Conservation (phyloP, 2,113 vertebrate genomes). For the Clarias magur region DNA sequence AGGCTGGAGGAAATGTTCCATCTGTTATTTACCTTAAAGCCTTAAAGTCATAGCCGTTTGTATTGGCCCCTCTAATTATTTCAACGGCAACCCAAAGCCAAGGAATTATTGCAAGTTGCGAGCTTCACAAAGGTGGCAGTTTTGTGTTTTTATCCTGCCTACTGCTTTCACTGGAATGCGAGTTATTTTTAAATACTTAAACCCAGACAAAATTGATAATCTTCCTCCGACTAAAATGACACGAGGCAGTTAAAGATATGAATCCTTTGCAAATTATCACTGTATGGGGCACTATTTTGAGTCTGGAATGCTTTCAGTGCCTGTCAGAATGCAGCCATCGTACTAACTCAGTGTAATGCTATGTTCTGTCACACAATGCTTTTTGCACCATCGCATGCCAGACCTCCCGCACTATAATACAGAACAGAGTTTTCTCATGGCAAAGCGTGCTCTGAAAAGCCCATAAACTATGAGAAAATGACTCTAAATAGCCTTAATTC, state of each 20-base stretch:
- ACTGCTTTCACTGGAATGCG: background rate
- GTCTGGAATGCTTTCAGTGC: slow-evolving; percentile 24
- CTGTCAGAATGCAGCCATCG: slow-evolving; percentile 41
- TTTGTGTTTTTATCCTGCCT: background rate
- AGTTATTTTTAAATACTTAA: background rate
- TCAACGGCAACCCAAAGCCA: background rate
- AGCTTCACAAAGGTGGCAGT: background rate
- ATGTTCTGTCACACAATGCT: slow-evolving; percentile 74
- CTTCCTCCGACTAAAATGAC: background rate
- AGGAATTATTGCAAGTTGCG: background rate
- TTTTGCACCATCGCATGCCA: slow-evolving; percentile 68
- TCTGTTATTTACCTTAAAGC: background rate
- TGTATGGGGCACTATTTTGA: slow-evolving; percentile 3
- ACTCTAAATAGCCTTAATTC: slow-evolving; percentile 99
- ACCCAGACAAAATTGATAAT: slow-evolving; percentile 4
- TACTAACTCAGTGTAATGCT: slow-evolving; percentile 64
- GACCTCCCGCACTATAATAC: slow-evolving; percentile 76
- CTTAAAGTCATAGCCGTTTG: background rate
- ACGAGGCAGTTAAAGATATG: slow-evolving; percentile 6
- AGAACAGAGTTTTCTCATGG: slow-evolving; percentile 56
- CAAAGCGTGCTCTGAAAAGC: slow-evolving; percentile 64
- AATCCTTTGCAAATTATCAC: slow-evolving; percentile 1
- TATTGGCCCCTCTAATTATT: background rate
- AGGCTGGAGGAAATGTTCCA: background rate
- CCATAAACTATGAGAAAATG: slow-evolving; percentile 82